These are phyloP conservation scores for Pilophorus perplexus DNA, from an alignment of 2,888 invertebrate genomes.

Conservation along the genomic window DNA sequence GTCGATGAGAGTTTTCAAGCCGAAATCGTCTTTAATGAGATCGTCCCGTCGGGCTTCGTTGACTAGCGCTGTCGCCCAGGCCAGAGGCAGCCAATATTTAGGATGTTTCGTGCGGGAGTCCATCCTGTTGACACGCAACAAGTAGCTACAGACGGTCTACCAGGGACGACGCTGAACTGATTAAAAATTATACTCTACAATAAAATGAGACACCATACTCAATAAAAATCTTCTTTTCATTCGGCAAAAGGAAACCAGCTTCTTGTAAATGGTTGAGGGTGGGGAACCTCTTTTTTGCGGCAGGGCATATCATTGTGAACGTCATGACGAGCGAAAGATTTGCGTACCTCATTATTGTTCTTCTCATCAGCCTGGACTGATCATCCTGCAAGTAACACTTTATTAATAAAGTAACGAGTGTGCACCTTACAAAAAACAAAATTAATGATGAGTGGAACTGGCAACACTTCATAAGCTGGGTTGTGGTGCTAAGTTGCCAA, in stretches of 20 bases:
- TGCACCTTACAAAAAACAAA: background rate
- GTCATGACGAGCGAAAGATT: conserved; percentile 51
- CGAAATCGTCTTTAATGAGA: conserved; percentile 52
- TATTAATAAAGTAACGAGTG: background rate
- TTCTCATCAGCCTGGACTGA: conserved; percentile 51
- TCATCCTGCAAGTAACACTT: conserved; percentile 49
- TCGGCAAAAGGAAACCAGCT: conserved; percentile 52
- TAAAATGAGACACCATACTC: too few relatives aligned
- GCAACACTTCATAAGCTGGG: too few relatives aligned
- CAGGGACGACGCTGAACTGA: too few relatives aligned
- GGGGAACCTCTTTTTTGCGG: conserved; percentile 52
- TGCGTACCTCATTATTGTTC: conserved; percentile 53
- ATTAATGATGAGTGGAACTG: background rate
- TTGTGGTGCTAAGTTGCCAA: too few relatives aligned
- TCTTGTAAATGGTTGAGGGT: conserved; percentile 52
- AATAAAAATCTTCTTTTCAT: conserved; percentile 52
- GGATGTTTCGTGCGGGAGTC: conserved; percentile 50
- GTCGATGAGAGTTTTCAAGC: conserved; percentile 54
- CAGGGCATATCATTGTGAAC: conserved; percentile 51
- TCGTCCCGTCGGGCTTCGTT: conserved; percentile 51
- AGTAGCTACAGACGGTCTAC: too few relatives aligned
- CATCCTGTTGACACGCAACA: conserved; percentile 45
- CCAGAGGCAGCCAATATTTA: conserved; percentile 52
- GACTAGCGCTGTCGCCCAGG: conserved; percentile 52
- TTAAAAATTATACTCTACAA: too few relatives aligned